These are phyloP conservation scores for Macaria notata DNA, from an alignment of 2,888 invertebrate genomes.

Conservation along the genomic window DNA sequence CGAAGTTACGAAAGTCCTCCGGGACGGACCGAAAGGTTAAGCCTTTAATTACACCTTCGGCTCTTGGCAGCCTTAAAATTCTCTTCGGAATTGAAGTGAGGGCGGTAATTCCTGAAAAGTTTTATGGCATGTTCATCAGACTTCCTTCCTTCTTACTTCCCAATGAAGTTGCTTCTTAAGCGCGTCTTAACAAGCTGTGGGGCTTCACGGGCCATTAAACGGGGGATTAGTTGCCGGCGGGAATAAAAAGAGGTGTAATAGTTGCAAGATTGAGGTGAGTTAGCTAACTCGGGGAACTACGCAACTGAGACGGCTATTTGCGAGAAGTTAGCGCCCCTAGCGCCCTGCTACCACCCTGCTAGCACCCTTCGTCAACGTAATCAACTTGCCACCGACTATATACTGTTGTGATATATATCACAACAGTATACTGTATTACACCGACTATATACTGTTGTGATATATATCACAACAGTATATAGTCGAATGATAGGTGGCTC, in stretches of 20 bases:
- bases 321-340: constrained; percentile 23
- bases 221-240: constrained; percentile 49
- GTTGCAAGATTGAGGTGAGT: constrained; percentile 38
- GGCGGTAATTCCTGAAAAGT: constrained; percentile 44
- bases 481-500: too few species aligned
- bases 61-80: constrained; percentile 39
- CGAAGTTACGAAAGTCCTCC: constrained; percentile 26
- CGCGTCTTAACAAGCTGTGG: constrained; percentile 41
- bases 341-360: neutral
- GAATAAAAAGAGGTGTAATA: constrained; percentile 50
- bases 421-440: too few species aligned
- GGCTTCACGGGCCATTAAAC: constrained; percentile 58
- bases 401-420: neutral
- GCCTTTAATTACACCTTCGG: constrained; percentile 42
- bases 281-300: constrained; percentile 26
- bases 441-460: constrained; percentile 1
- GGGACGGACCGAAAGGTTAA: constrained; percentile 21
- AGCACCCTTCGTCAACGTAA: constrained; percentile 22
- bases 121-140: constrained; percentile 50
- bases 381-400: constrained; percentile 16
- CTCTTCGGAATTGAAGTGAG: constrained; percentile 35
- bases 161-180: constrained; percentile 50
- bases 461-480: too few species aligned
- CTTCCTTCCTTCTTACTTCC: constrained; percentile 30
- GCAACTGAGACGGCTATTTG: constrained; percentile 35